phyloP scores from a whole-genome alignment of 2,113 vertebrate species.

The Lynx canadensis region DNA sequence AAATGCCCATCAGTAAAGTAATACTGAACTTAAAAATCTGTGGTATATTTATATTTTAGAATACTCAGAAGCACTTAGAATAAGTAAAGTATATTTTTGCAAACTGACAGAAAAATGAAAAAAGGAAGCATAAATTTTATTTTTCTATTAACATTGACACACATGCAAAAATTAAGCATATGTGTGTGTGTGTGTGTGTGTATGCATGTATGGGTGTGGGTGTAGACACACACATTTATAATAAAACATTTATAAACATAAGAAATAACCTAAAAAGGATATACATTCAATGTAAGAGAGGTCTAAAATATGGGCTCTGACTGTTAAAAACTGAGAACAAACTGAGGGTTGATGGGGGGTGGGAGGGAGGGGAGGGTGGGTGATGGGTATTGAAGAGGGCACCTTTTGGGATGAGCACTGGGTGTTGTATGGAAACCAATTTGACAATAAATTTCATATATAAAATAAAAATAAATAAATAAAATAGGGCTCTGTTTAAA shows the following conservation, averaged over 20 bases:
- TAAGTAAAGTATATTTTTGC: neutral
- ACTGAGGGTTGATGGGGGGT: too few relatives aligned
- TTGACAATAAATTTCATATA: too few relatives aligned
- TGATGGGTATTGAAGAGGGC: too few relatives aligned
- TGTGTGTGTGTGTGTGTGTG: accelerated
- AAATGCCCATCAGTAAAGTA: neutral
- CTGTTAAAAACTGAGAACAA: too few relatives aligned
- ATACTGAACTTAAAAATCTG: neutral
- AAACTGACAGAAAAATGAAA: neutral
- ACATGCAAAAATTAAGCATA: neutral
- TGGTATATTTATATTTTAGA: neutral
- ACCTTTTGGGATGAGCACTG: too few relatives aligned
- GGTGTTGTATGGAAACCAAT: too few relatives aligned
- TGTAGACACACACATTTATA: neutral
- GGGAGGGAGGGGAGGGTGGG: too few relatives aligned
- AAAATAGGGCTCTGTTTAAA: neutral
- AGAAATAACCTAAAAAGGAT: neutral
- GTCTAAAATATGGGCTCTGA: neutral
- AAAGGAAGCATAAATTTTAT: neutral
- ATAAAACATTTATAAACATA: neutral
- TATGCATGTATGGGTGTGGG: accelerated
- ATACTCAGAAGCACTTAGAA: neutral
- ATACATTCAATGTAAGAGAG: neutral
- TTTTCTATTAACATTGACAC: neutral
- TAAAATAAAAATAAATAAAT: neutral